Conservation (phyloP, 2,888 invertebrate species). For the Rugalucina vietnamica region DNA sequence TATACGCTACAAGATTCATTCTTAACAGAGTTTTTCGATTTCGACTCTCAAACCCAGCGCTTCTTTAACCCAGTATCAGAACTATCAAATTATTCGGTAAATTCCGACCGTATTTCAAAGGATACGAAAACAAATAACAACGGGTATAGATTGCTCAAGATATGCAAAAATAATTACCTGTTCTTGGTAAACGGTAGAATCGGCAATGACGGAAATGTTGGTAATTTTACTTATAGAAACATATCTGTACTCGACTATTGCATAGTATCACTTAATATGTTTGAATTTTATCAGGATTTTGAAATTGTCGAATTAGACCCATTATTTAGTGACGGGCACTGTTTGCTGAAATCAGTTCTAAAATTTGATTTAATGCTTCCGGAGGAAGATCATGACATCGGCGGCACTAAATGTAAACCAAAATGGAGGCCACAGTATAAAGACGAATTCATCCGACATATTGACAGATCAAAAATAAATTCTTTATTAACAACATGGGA, state of each 20-base stretch:
- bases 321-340: neutral
- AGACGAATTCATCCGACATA: neutral
- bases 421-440: neutral
- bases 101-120: no score
- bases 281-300: neutral
- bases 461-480: neutral
- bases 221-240: neutral
- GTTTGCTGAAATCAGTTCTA: neutral
- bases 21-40: neutral
- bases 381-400: no score
- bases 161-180: neutral
- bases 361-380: no score
- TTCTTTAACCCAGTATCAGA: neutral
- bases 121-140: neutral
- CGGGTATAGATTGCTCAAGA: neutral
- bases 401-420: no score
- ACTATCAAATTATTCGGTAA: neutral
- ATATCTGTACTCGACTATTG: neutral
- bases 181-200: neutral
- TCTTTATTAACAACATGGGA: neutral
- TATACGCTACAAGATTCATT: neutral
- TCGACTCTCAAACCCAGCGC: neutral
- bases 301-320: neutral
- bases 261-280: neutral
- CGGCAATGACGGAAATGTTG: neutral